A percentile compares a stretch with the other conserved stretches of the same genome.
phyloP scores from a whole-genome alignment of 2,797 vertebrate species.

The Cyprinodon diabolis region DNA sequence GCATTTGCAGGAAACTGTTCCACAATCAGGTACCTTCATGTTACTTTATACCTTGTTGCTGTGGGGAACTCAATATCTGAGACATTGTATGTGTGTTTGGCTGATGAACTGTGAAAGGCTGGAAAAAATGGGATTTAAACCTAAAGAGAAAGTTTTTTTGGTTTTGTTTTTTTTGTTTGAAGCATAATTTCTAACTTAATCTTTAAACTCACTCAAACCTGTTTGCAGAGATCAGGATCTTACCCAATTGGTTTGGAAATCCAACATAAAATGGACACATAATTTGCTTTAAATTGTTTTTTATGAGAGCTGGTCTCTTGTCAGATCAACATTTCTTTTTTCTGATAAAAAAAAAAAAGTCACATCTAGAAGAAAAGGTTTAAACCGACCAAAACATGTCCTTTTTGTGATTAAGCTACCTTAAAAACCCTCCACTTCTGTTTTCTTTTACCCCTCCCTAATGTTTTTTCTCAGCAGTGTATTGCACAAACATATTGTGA shows the following conservation, averaged over 20 bases:
- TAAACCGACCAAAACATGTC: conserved; percentile 6
- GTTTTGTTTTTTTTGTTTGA: no score
- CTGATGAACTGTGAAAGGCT: conserved; percentile 6
- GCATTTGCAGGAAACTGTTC: background rate
- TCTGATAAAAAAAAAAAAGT: background rate
- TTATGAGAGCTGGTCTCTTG: conserved; percentile 78
- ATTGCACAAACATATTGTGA: conserved; percentile 55
- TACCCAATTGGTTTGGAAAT: background rate
- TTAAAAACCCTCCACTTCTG: conserved; percentile 14
- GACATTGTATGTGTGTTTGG: conserved; percentile 5
- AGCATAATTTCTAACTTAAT: conserved; percentile 29
- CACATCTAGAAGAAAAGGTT: background rate
- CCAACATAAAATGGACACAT: background rate
- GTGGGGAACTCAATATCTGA: background rate
- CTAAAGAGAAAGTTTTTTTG: background rate
- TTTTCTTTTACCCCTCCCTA: conserved; percentile 9
- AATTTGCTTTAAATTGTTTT: conserved; percentile 4
- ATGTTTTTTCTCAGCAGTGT: conserved; percentile 35
- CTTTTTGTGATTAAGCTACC: conserved; percentile 64
- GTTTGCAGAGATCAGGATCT: conserved; percentile 10
- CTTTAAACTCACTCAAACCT: conserved; percentile 5
- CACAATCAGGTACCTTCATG: conserved; percentile 32
- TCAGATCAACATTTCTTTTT: background rate
- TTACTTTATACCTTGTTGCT: background rate
- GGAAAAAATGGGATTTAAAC: conserved; percentile 16